Evolutionary conservation across 2,888 invertebrate species (phyloP), one percentile per base, ranked within the genome.

Genomic region (Aproaerema taeniolella): DNA sequence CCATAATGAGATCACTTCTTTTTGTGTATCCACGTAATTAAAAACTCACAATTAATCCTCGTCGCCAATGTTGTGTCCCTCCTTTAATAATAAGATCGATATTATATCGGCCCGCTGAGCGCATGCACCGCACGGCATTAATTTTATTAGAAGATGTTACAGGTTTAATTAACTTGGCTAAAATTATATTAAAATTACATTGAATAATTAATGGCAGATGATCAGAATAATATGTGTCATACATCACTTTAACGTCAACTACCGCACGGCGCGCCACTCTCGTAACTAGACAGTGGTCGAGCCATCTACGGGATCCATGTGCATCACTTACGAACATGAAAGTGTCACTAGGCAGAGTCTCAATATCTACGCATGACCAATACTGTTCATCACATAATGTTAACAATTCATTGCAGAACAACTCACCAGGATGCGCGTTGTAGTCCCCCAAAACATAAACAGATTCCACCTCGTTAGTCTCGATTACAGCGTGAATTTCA

Each of bases 291-390:
- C 44, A 48, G 32, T 50, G 47, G 30, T 50, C 47, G 2, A 49
- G 31, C 52, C 51, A 51, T 1, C 50, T 6, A 7, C 17, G 36
- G 11, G 30, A 38, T 7, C 38, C 42, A 16, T 47, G 39, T 10
- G 45, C 44, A n/a, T 50, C 46, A 36, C 50, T 50, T 0, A 48
- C 30, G 34, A 31, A 53, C 0, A 47, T 53, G 12, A 41, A 44
- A 1, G 39, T 41, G 17, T 44, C 44, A 3, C 37, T 13, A 2
- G 30, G 16, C 12, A 41, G 12, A 1, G 43, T 2, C 1, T 43
- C 31, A 2, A 43, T 14, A 15, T 45, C 50, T 14, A 37, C 42
- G 30, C 52, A 49, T 13, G 15, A 30, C 46, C 48, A 50, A 4
- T 10, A 9, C 31, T 51, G 49, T 16, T 55, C 49, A 1, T 13